Percentiles rank a stretch among this genome's conserved stretches.
These are phyloP conservation scores for Philereme vetulata DNA, from an alignment of 2,888 invertebrate genomes.

Conservation along the genomic window DNA sequence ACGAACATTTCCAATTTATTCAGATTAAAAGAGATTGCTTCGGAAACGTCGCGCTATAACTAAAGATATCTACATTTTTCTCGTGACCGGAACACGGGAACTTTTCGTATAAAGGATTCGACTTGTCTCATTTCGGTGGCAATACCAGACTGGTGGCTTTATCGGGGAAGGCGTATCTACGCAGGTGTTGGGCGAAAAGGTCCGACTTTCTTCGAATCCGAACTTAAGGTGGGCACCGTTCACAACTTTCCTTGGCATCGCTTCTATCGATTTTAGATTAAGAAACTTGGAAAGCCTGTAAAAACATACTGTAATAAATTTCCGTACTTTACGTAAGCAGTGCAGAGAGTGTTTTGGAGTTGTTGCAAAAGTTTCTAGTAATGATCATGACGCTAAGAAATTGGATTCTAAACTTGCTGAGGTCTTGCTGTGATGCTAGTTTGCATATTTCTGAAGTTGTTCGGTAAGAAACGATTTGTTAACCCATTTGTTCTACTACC, in stretches of 20 bases:
- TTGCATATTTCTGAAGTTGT: slow-evolving; percentile 14
- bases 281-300: slow-evolving; percentile 76
- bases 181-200: slow-evolving; percentile 75
- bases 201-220: slow-evolving; percentile 72
- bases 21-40: neutral
- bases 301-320: slow-evolving; percentile 79
- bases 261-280: slow-evolving; percentile 82
- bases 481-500: neutral
- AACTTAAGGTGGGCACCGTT: slow-evolving; percentile 74
- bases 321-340: slow-evolving; percentile 60
- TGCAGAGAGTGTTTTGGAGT: slow-evolving; percentile 59
- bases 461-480: slow-evolving; percentile 18
- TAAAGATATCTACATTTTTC: slow-evolving; percentile 21
- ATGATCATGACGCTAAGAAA: slow-evolving; percentile 51
- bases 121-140: slow-evolving; percentile 62
- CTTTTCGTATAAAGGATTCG: slow-evolving; percentile 52
- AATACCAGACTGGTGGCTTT: slow-evolving; percentile 58
- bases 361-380: slow-evolving; percentile 55
- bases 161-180: slow-evolving; percentile 66
- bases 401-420: slow-evolving; percentile 29
- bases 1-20: too few species aligned
- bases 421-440: slow-evolving; percentile 14
- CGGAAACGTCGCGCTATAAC: neutral
- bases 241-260: slow-evolving; percentile 75
- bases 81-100: slow-evolving; percentile 33